A percentile compares a stretch with the other conserved stretches of the same genome.
These are phyloP conservation scores for Morpho achilles DNA, from an alignment of 2,888 invertebrate genomes.

Conservation along the genomic window DNA sequence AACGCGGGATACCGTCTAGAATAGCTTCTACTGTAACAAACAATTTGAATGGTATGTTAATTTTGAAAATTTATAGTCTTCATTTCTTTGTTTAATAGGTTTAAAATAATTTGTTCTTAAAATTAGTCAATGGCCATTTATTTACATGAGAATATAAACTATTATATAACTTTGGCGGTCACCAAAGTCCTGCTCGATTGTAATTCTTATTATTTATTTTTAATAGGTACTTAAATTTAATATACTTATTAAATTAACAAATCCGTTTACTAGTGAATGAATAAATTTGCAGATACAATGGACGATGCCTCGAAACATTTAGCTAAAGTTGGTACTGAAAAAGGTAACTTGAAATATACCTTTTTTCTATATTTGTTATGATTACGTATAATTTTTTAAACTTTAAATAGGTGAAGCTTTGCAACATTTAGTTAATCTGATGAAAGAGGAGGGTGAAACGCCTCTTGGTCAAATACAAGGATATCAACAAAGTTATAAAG, in stretches of 20 bases:
- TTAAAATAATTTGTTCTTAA: no score
- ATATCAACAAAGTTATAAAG: slow-evolving; percentile 46
- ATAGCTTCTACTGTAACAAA: slow-evolving; percentile 39
- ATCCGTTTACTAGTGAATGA: no score
- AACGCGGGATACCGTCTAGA: slow-evolving; percentile 39
- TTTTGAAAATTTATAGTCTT: no score
- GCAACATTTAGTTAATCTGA: slow-evolving; percentile 42
- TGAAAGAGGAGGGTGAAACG: slow-evolving; percentile 48
- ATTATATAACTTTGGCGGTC: no score
- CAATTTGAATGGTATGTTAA: slow-evolving; percentile 37
- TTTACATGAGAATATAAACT: no score
- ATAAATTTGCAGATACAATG: slow-evolving; percentile 41
- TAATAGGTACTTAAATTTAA: no score
- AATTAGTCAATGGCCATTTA: no score
- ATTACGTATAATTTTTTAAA: not conserved
- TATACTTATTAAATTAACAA: no score
- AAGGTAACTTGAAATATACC: slow-evolving; percentile 37
- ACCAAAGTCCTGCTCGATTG: no score
- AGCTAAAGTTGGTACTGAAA: slow-evolving; percentile 46
- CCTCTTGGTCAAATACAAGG: slow-evolving; percentile 49
- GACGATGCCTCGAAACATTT: slow-evolving; percentile 48
- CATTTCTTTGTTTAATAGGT: no score
- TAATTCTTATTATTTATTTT: no score
- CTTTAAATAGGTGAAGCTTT: slow-evolving; percentile 43
- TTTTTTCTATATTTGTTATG: not conserved